phyloP scores from a whole-genome alignment of 1,140 invertebrate species.

The Macrobrachium nipponense region DNA sequence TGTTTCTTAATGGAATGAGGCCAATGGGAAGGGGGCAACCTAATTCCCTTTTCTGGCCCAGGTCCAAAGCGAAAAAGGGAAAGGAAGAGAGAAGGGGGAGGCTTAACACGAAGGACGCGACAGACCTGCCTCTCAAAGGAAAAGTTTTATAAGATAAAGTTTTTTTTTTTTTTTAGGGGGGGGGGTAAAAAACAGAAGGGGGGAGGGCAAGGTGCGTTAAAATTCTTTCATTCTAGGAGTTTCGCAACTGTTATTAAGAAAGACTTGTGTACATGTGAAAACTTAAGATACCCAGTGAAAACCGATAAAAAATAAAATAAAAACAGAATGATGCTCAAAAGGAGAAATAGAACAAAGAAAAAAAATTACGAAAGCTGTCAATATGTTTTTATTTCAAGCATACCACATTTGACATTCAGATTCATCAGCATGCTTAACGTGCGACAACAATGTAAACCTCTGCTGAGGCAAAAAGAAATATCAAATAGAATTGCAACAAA shows the following conservation, averaged over 20 bases:
- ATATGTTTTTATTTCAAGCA: too few species aligned
- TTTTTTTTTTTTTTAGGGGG: too few species aligned
- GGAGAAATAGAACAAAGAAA: neutral
- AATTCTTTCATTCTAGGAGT: too few species aligned
- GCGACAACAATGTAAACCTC: too few species aligned
- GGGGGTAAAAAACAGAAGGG: neutral
- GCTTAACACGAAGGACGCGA: neutral
- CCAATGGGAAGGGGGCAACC: too few species aligned
- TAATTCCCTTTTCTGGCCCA: too few species aligned
- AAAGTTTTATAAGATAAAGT: neutral
- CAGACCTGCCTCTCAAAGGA: neutral
- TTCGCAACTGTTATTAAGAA: neutral
- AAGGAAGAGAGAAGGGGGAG: neutral
- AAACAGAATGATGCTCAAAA: neutral
- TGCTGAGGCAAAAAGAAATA: too few species aligned
- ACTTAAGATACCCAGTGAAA: neutral
- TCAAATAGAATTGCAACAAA: too few species aligned
- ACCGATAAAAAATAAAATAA: neutral
- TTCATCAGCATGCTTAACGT: too few species aligned
- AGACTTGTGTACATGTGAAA: neutral
- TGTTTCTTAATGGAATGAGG: too few species aligned
- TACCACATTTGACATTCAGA: too few species aligned
- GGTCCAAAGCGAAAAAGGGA: neutral
- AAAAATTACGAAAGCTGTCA: neutral
- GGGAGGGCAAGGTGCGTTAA: neutral